Evolutionary conservation across 53 echinoderm and acorn worm species (phyloP).

Genomic region (Echinometra lucunter): DNA sequence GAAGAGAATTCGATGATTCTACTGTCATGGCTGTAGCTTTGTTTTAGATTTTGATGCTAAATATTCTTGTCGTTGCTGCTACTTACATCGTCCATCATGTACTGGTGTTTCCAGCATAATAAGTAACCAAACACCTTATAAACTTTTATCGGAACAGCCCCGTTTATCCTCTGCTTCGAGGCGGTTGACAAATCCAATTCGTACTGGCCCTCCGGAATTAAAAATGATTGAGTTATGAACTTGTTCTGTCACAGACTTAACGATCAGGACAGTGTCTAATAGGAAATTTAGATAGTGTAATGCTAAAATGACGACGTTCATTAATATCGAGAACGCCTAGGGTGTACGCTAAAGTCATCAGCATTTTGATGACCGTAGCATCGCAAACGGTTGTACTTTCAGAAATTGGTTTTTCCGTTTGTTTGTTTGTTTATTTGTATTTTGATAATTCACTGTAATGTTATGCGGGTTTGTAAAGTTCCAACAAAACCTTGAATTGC

Average conservation of each 20-base stretch:
- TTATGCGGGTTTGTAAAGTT: too few relatives aligned
- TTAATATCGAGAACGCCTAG: background rate
- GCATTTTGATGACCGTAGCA: too few relatives aligned
- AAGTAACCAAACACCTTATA: background rate
- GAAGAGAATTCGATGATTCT: background rate
- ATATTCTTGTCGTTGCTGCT: too few relatives aligned
- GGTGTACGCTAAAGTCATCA: background rate
- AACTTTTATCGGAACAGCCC: background rate
- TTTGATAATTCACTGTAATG: too few relatives aligned
- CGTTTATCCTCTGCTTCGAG: too few relatives aligned
- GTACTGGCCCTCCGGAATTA: background rate
- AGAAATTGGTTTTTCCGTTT: too few relatives aligned
- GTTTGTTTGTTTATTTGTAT: too few relatives aligned
- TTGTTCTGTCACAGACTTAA: background rate
- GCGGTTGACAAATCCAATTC: background rate
- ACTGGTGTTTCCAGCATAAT: background rate
- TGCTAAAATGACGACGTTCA: background rate
- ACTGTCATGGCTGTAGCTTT: background rate
- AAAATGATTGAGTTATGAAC: constrained; percentile 12
- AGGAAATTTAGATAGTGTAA: background rate
- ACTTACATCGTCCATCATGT: too few relatives aligned
- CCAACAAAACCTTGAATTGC: too few relatives aligned
- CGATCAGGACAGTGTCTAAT: background rate
- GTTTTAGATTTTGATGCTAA: background rate
- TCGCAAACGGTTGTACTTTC: too few relatives aligned